Percentiles rank a stretch among this genome's conserved stretches.
Evolutionary conservation across 2,113 vertebrate genomes (phyloP).

Genomic region (Microtus ochrogaster): DNA sequence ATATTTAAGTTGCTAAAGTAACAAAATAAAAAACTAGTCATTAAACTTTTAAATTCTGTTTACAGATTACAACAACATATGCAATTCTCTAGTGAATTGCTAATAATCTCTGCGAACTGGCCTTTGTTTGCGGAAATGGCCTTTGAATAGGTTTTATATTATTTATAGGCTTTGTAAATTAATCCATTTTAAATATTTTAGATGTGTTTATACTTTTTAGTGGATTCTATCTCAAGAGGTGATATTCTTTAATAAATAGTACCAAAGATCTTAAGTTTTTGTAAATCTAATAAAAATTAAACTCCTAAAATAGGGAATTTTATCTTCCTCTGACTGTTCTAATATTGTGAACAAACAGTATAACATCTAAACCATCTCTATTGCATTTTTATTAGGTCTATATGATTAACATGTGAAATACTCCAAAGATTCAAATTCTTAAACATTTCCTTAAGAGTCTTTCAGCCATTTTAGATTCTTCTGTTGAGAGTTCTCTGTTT

Average conservation of each 20-base stretch:
- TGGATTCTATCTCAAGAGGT: conserved; percentile 55
- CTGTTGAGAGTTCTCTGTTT: too few species aligned
- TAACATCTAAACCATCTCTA: conserved; percentile 6
- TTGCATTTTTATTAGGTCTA: neutral
- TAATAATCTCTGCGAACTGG: conserved; percentile 43
- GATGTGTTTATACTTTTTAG: conserved; percentile 46
- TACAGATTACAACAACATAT: neutral
- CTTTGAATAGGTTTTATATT: conserved; percentile 65
- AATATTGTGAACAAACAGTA: conserved; percentile 16
- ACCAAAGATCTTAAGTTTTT: conserved; percentile 8
- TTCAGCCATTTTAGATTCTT: too few species aligned
- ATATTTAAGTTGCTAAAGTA: conserved; percentile 51
- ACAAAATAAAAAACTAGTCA: conserved; percentile 56
- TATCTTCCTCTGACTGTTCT: conserved; percentile 13
- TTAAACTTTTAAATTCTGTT: conserved; percentile 54
- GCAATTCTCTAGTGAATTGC: conserved; percentile 33
- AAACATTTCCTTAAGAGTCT: too few species aligned
- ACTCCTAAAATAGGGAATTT: conserved; percentile 4
- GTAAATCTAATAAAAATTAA: conserved; percentile 56
- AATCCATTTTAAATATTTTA: conserved; percentile 62
- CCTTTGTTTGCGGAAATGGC: conserved; percentile 39
- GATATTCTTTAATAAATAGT: conserved; percentile 42
- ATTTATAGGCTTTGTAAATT: conserved; percentile 54
- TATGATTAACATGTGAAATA: conserved; percentile 27
- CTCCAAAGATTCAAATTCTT: neutral